Evolutionary conservation across 1,140 invertebrate species (phyloP).

Genomic region (Coptotermes formosanus): DNA sequence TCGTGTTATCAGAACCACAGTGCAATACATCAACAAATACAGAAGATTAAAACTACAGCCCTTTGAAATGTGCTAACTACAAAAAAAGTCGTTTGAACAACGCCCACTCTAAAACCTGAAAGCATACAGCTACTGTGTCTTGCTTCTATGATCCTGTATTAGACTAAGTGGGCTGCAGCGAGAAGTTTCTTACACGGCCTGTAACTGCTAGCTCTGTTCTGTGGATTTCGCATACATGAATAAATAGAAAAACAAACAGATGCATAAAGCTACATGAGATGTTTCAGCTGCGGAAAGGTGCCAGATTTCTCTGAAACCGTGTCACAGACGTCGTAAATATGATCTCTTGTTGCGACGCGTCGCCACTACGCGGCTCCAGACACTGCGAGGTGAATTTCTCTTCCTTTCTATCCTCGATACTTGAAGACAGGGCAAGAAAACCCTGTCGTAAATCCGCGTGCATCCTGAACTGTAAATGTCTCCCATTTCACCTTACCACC

Average conservation of each 20-base stretch:
- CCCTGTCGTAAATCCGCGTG: neutral
- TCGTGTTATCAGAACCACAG: too few species aligned
- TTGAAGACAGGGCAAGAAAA: conserved; percentile 1
- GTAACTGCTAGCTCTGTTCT: neutral
- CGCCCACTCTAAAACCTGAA: too few species aligned
- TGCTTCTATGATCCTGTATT: too few species aligned
- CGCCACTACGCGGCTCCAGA: neutral
- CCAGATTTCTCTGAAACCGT: neutral
- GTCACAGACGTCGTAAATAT: neutral
- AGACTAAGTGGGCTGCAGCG: too few species aligned
- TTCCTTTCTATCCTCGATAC: neutral
- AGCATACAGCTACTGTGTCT: too few species aligned
- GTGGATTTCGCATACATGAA: neutral
- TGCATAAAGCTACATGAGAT: neutral
- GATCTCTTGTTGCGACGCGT: neutral
- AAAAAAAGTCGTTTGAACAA: too few species aligned
- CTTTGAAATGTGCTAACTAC: too few species aligned
- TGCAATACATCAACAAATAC: too few species aligned
- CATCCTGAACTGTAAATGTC: neutral
- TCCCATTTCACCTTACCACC: neutral
- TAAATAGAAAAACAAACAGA: neutral
- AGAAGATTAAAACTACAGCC: too few species aligned
- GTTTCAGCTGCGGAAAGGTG: neutral
- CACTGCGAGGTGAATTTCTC: neutral
- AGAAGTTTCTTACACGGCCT: neutral